Evolutionary conservation across 2,888 invertebrate genomes (phyloP).

Genomic region (Steinernema scapterisci): DNA sequence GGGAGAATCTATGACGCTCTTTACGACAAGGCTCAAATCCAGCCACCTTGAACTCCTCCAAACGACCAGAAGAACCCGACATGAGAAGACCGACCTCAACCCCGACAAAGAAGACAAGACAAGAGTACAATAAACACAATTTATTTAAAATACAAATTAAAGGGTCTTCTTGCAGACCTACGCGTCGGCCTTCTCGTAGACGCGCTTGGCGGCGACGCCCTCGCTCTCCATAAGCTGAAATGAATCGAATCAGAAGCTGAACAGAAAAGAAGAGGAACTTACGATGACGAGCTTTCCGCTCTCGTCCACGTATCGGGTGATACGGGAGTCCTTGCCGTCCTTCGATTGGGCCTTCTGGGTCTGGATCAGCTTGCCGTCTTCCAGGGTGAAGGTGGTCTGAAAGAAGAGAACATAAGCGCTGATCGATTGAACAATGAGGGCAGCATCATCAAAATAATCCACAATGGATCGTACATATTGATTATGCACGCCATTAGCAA

Average conservation of each 20-base stretch:
- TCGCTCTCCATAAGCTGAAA: slow-evolving; percentile 47
- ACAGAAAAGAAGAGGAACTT: slow-evolving; percentile 30
- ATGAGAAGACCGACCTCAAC: too few species aligned
- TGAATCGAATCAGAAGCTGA: background rate
- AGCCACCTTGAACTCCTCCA: too few species aligned
- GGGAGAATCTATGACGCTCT: too few species aligned
- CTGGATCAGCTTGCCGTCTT: slow-evolving; percentile 60
- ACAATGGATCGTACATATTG: background rate
- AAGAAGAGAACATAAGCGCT: slow-evolving; percentile 13
- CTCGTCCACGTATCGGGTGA: slow-evolving; percentile 55
- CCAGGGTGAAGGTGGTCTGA: slow-evolving; percentile 57
- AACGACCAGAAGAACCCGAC: too few species aligned
- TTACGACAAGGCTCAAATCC: too few species aligned
- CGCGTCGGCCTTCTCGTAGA: slow-evolving; percentile 51
- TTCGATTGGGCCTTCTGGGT: slow-evolving; percentile 52
- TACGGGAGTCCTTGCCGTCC: slow-evolving; percentile 57
- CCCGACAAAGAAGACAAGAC: too few species aligned
- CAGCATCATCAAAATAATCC: background rate
- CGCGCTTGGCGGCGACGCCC: slow-evolving; percentile 52
- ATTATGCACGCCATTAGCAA: background rate
- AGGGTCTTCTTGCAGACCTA: background rate
- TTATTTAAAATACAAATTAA: background rate
- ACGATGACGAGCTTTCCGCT: slow-evolving; percentile 58
- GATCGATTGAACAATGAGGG: background rate
- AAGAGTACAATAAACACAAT: too few species aligned